Conservation (phyloP, 2,888 invertebrate genomes). For the Volucella bombylans region DNA sequence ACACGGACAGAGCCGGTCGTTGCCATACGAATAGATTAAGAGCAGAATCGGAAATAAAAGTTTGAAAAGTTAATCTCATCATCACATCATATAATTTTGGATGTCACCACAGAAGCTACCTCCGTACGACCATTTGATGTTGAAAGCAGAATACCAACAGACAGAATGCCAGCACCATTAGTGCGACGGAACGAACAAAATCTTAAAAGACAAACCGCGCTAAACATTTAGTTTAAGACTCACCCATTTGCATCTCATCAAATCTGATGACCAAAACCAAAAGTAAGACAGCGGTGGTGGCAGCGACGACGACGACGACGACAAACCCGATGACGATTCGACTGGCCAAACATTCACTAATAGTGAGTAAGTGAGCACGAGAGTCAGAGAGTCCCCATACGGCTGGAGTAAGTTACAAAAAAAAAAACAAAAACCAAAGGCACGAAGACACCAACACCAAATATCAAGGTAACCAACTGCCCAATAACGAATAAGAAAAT, state of each 20-base stretch:
- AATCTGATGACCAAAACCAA: slow-evolving; percentile 73
- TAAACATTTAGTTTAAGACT: slow-evolving; percentile 74
- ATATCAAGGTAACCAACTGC: slow-evolving; percentile 11
- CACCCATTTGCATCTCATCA: slow-evolving; percentile 76
- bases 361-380: slow-evolving; percentile 72
- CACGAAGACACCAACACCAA: too few species aligned
- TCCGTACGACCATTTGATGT: slow-evolving; percentile 67
- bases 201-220: slow-evolving; percentile 73
- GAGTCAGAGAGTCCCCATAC: slow-evolving; percentile 47
- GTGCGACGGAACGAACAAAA: slow-evolving; percentile 36
- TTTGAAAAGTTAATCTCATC: slow-evolving; percentile 81
- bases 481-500: slow-evolving; percentile 73
- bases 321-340: not conserved
- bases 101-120: slow-evolving; percentile 79
- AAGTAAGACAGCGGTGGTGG: slow-evolving; percentile 1
- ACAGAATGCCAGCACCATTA: slow-evolving; percentile 31
- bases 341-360: slow-evolving; percentile 55
- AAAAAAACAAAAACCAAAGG: too few species aligned
- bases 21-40: slow-evolving; percentile 71
- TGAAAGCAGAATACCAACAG: slow-evolving; percentile 11
- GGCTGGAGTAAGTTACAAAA: too few species aligned
- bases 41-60: slow-evolving; percentile 77
- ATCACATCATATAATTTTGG: slow-evolving; percentile 82
- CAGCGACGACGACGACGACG: not conserved
- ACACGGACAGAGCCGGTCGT: slow-evolving; percentile 61